phyloP scores from a whole-genome alignment of 2,888 invertebrate species.

The Tetragonisca angustula region DNA sequence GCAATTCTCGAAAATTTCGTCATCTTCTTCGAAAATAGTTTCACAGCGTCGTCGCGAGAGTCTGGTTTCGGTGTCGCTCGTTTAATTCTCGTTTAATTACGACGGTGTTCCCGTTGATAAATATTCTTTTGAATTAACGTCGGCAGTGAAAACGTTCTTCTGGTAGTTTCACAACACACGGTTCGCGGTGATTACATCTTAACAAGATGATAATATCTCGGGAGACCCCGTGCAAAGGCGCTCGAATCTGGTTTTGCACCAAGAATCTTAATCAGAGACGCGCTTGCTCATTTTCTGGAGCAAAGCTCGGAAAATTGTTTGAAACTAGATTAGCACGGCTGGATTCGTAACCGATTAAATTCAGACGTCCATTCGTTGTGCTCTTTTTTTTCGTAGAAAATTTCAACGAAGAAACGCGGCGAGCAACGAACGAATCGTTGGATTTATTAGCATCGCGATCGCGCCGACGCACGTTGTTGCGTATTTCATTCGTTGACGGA shows the following conservation, averaged over 20 bases:
- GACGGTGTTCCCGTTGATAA: neutral
- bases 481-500: slow-evolving; percentile 30
- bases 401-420: neutral
- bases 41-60: too few relatives aligned
- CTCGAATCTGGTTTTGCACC: neutral
- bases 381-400: neutral
- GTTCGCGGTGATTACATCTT: too few relatives aligned
- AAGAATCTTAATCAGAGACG: neutral
- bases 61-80: neutral
- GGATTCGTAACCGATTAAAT: too few relatives aligned
- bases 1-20: too few relatives aligned
- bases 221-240: neutral
- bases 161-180: neutral
- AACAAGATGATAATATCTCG: neutral
- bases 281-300: too few relatives aligned
- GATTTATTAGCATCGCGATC: slow-evolving; percentile 33
- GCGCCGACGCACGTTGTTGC: neutral
- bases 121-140: neutral
- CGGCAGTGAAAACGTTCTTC: neutral
- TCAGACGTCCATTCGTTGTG: too few relatives aligned
- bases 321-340: too few relatives aligned
- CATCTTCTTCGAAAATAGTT: too few relatives aligned
- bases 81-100: neutral
- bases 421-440: neutral
- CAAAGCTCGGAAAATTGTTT: too few relatives aligned